Conservation (phyloP, 2,113 vertebrate genomes). For the Hippocampus barbouri region DNA sequence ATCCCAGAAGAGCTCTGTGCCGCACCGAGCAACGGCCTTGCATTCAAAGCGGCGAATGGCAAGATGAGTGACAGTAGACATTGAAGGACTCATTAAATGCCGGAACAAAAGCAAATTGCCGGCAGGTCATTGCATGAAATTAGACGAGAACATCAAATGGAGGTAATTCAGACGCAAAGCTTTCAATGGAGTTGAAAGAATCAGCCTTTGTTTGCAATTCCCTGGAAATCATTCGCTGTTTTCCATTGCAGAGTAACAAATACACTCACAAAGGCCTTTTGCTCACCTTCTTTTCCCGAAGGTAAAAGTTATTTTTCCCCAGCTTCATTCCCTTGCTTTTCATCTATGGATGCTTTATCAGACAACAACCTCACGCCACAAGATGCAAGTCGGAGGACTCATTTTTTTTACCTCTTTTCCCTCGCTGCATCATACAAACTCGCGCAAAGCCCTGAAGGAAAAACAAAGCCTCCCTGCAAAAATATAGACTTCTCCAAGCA, state of each 20-base stretch:
- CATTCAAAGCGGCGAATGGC: slow-evolving; percentile 13
- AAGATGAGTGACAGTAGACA: neutral
- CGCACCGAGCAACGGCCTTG: slow-evolving; percentile 21
- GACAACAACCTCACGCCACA: slow-evolving; percentile 17
- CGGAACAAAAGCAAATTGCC: slow-evolving; percentile 13
- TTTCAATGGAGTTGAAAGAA: slow-evolving; percentile 23
- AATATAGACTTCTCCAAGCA: slow-evolving; percentile 49
- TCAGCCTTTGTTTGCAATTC: slow-evolving; percentile 20
- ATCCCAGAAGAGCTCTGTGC: slow-evolving; percentile 33
- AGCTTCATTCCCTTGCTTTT: slow-evolving; percentile 16
- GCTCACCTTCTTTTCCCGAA: slow-evolving; percentile 28
- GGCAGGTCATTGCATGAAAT: slow-evolving; percentile 20
- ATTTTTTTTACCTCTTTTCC: slow-evolving; percentile 45
- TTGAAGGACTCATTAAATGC: slow-evolving; percentile 10
- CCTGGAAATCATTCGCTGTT: slow-evolving; percentile 22
- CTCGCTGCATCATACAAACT: slow-evolving; percentile 31
- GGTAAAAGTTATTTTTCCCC: slow-evolving; percentile 29
- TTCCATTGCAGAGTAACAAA: slow-evolving; percentile 28
- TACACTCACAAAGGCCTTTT: slow-evolving; percentile 32
- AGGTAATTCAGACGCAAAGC: slow-evolving; percentile 20
- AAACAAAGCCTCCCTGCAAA: slow-evolving; percentile 54
- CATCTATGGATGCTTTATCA: slow-evolving; percentile 41
- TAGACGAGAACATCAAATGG: slow-evolving; percentile 31
- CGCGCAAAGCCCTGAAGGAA: slow-evolving; percentile 40
- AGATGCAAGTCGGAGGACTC: slow-evolving; percentile 23